Evolutionary conservation across 2,888 invertebrate genomes (phyloP), one percentile per base, ranked within the genome.

Genomic region (Pollenia angustigena): DNA sequence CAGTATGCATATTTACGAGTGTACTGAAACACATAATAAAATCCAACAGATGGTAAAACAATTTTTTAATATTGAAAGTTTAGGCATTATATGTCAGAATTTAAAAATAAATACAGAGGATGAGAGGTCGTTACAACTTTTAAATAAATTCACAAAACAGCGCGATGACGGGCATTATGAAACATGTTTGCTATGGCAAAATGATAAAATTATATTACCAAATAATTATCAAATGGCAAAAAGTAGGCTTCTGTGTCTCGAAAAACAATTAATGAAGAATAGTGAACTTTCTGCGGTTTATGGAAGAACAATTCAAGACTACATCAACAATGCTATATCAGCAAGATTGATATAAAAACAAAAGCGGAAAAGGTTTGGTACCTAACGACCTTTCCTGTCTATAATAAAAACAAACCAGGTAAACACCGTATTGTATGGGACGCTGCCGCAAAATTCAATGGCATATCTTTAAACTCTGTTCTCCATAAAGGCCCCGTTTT

Each of bases 381-480:
- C 62, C 46, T 90, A 11, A 89, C 90, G 0, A 90, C 58, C 88
- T 90, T 86, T 72, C 87, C 23, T 10, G 90, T 90, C 0, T 90
- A 89, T 60, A 85, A 85, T 10, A 86, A 88, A 10, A 90, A 90
- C 16, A 90, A 90, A 64, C 88, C 87, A 11, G 88, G 54, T 9
- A 54, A 54, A 18, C 16, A 16, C 9, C 8, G 54, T n/a, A 32
- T 32, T 32, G 32, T 32, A 32, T 32, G 32, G 32, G 32, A 32
- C 32, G 32, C 32, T 4, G 32, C 32, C 32, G 32, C 32, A 32
- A 32, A 32, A 32, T 32, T 32, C 3, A 32, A 32, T 32, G 32
- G 32, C 32, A 32, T 32, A 32, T 32, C 32, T 32, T 4, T 32
- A 32, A 32, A 32, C 32, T 32, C 32, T 32, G 32, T 32, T 2